These are phyloP conservation scores for Prionace glauca DNA, from an alignment of 2,797 vertebrate species.

Conservation along the genomic window DNA sequence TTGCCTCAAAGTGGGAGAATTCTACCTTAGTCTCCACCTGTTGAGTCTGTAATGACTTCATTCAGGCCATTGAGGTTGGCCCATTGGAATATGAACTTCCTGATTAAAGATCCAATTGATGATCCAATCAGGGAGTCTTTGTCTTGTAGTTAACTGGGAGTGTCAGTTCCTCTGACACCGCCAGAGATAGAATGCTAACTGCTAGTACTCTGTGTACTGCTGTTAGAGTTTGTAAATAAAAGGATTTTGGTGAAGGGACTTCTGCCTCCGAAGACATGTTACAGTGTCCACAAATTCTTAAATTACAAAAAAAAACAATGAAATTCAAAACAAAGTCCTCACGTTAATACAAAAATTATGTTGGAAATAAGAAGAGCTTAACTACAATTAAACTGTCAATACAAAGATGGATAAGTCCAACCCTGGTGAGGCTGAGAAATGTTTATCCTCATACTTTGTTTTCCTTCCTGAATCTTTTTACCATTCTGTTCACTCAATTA, in stretches of 20 bases:
- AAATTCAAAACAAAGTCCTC: neutral
- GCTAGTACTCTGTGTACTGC: too few species aligned
- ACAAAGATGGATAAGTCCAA: neutral
- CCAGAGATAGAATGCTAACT: too few species aligned
- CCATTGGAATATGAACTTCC: too few species aligned
- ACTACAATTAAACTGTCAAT: neutral
- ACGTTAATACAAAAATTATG: neutral
- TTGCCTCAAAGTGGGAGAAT: too few species aligned
- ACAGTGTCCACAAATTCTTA: neutral
- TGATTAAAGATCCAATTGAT: too few species aligned
- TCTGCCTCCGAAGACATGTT: too few species aligned
- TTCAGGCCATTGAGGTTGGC: too few species aligned
- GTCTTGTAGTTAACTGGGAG: too few species aligned
- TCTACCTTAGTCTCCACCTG: neutral
- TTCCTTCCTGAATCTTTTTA: neutral
- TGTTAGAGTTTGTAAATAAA: too few species aligned
- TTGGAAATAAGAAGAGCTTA: neutral
- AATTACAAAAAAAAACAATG: neutral
- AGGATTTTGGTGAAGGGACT: too few species aligned
- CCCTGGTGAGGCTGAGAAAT: neutral
- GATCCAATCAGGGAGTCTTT: too few species aligned
- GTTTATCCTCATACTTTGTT: neutral
- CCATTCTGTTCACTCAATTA: neutral
- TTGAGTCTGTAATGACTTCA: neutral
- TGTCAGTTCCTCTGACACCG: too few species aligned